These are phyloP conservation scores for Petrolisthes manimaculis DNA, from an alignment of 2,888 invertebrate species.

Conservation along the genomic window DNA sequence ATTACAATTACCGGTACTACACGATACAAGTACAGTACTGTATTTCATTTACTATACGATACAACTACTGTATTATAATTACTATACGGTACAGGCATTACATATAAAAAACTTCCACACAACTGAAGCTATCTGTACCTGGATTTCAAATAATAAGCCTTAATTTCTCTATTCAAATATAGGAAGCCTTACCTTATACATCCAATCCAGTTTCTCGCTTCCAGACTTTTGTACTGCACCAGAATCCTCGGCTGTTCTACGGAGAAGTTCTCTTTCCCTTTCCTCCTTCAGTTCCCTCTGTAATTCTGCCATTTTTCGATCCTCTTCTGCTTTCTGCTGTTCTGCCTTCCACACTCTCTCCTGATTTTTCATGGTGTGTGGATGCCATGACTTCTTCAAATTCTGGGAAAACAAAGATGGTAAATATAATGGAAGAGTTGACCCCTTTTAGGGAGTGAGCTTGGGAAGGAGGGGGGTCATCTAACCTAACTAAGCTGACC, in stretches of 20 bases:
- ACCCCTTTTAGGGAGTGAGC: no score
- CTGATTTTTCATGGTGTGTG: slow-evolving; percentile 82
- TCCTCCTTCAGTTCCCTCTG: slow-evolving; percentile 79
- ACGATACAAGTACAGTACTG: no score
- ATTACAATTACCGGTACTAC: no score
- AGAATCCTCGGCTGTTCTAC: slow-evolving; percentile 75
- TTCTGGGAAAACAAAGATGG: slow-evolving; percentile 73
- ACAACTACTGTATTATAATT: no score
- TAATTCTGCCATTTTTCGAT: slow-evolving; percentile 77
- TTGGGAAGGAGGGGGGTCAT: no score
- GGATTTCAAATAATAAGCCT: background rate
- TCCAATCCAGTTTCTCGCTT: slow-evolving; percentile 60
- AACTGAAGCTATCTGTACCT: background rate
- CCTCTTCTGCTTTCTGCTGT: slow-evolving; percentile 80
- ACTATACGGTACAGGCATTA: no score
- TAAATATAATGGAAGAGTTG: background rate
- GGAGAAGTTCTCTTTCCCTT: slow-evolving; percentile 78
- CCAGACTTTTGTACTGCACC: slow-evolving; percentile 70
- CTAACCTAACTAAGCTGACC: no score
- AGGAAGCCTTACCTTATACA: slow-evolving; percentile 54
- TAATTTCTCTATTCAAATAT: background rate
- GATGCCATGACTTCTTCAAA: slow-evolving; percentile 85
- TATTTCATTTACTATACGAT: background rate
- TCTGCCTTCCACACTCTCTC: slow-evolving; percentile 85
- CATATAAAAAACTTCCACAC: background rate